Evolutionary conservation across 2,113 vertebrate species (phyloP).

Genomic region (Semnornis frantzii): DNA sequence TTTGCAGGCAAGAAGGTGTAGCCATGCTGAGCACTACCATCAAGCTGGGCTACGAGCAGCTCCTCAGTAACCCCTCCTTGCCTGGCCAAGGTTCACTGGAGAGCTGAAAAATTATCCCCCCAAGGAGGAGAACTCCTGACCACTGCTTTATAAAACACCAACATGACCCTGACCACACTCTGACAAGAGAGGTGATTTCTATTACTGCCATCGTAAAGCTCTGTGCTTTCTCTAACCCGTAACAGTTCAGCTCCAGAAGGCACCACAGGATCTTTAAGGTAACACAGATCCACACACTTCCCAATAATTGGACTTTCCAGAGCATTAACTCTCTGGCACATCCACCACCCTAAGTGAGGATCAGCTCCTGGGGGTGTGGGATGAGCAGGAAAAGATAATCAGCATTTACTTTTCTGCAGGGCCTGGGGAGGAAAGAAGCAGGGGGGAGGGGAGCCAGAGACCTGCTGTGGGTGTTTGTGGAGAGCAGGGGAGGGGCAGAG

Average conservation of each 20-base stretch:
- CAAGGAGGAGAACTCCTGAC: neutral
- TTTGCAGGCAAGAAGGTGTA: neutral
- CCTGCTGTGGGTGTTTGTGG: neutral
- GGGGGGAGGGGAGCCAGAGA: slow-evolving; percentile 23
- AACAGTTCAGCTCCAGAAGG: neutral
- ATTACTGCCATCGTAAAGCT: neutral
- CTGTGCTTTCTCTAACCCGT: neutral
- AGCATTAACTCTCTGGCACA: neutral
- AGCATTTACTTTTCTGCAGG: neutral
- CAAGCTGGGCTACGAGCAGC: neutral
- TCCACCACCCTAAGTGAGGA: neutral
- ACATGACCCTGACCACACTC: neutral
- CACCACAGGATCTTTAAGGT: neutral
- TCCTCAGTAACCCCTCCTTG: neutral
- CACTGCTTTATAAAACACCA: neutral
- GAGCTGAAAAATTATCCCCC: neutral
- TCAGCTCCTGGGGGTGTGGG: neutral
- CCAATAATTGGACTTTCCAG: neutral
- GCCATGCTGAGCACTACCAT: neutral
- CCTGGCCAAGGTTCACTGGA: neutral
- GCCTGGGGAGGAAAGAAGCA: slow-evolving; percentile 27
- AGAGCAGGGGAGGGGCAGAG: neutral
- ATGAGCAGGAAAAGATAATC: slow-evolving; percentile 46
- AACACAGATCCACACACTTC: neutral
- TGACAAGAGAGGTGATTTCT: neutral